phyloP scores from a whole-genome alignment of 2,888 invertebrate species.

The Malacosoma neustria region DNA sequence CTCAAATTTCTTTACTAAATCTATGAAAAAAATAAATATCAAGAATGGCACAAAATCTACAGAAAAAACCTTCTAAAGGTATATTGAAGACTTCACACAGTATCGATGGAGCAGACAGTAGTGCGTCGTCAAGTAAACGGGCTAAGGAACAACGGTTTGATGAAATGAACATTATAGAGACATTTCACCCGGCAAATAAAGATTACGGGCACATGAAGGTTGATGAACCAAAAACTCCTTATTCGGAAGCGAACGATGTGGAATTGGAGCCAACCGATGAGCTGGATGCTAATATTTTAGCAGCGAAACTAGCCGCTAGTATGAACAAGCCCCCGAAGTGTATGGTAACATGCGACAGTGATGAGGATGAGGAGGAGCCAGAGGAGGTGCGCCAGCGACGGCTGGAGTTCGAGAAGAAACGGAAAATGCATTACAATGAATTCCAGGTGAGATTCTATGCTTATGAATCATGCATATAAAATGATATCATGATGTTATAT shows the following conservation, averaged over 20 bases:
- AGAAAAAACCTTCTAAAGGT: conserved; percentile 90
- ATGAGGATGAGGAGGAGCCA: conserved; percentile 75
- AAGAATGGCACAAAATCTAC: conserved; percentile 84
- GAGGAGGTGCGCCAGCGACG: conserved; percentile 79
- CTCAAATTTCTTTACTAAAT: conserved; percentile 17
- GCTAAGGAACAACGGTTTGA: conserved; percentile 90
- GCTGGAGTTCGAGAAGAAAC: conserved; percentile 90
- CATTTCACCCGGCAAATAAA: conserved; percentile 97
- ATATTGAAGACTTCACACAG: conserved; percentile 95
- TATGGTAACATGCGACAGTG: conserved; percentile 66
- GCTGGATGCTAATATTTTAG: conserved; percentile 81
- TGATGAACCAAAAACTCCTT: conserved; percentile 98
- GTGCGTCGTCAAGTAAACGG: conserved; percentile 59
- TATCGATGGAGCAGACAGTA: conserved; percentile 81
- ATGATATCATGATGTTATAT: background rate
- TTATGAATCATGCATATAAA: background rate
- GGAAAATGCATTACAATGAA: conserved; percentile 98
- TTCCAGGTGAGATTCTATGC: conserved; percentile 68
- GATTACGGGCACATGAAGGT: conserved; percentile 99
- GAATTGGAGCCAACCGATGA: conserved; percentile 75
- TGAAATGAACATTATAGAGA: conserved; percentile 98
- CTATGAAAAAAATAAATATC: background rate
- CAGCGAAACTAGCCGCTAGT: conserved; percentile 79
- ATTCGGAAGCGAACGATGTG: conserved; percentile 76
- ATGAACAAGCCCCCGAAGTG: conserved; percentile 68